These are phyloP conservation scores for Stramonita haemastoma DNA, from an alignment of 2,888 invertebrate species.

Conservation along the genomic window DNA sequence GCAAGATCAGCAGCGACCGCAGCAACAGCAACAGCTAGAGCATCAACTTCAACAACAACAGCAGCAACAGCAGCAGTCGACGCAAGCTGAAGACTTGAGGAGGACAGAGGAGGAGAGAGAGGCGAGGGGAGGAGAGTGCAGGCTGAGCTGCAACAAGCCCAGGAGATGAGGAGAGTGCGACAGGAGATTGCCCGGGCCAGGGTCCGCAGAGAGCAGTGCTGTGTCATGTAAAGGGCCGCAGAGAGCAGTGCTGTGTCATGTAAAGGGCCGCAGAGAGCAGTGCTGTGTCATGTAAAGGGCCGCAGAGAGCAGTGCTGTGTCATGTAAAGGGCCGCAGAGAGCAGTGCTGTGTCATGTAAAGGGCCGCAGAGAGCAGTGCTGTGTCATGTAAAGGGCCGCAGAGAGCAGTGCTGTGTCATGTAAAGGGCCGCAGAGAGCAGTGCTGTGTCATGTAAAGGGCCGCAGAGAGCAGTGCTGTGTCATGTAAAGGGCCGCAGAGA, in stretches of 20 bases:
- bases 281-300: background rate
- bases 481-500: too few relatives aligned
- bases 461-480: too few relatives aligned
- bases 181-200: slow-evolving; percentile 18
- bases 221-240: background rate
- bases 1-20: background rate
- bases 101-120: slow-evolving; percentile 17
- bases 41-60: background rate
- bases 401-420: too few relatives aligned
- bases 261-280: background rate
- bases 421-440: too few relatives aligned
- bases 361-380: too few relatives aligned
- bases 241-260: background rate
- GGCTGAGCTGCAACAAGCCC: background rate
- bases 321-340: background rate
- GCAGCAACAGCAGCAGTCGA: slow-evolving; percentile 12
- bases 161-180: background rate
- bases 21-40: background rate
- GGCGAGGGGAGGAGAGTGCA: slow-evolving; percentile 19
- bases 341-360: too few relatives aligned
- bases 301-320: background rate
- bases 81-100: slow-evolving; percentile 15
- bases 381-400: too few relatives aligned
- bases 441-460: too few relatives aligned
- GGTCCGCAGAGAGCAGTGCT: background rate